phyloP scores from a whole-genome alignment of 1,140 invertebrate genomes.

The Adelges cooleyi region DNA sequence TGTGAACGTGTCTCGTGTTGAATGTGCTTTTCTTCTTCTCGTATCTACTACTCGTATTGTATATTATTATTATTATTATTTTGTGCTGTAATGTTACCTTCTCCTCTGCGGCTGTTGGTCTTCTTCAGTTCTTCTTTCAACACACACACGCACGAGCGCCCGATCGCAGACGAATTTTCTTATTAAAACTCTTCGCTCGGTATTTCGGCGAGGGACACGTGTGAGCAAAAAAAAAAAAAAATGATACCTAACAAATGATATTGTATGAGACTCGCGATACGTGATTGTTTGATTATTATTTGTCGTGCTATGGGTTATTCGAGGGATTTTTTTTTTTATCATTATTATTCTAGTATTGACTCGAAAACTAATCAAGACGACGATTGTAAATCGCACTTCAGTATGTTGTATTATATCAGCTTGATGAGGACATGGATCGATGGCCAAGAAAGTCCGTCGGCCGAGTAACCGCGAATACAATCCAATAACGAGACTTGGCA shows the following conservation, averaged over 20 bases:
- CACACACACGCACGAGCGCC: not conserved
- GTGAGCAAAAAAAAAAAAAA: no score
- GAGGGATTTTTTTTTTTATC: not conserved
- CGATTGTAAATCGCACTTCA: no score
- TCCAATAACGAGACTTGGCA: no score
- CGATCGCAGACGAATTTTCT: no score
- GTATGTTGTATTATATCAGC: no score
- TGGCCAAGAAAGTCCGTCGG: not conserved
- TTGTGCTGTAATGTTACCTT: slow-evolving; percentile 7
- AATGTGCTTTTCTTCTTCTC: slow-evolving; percentile 6
- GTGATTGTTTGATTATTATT: not conserved
- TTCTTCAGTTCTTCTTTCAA: not conserved
- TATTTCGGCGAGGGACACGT: no score
- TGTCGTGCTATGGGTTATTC: not conserved
- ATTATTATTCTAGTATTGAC: not conserved
- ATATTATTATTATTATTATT: no score
- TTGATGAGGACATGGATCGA: not conserved
- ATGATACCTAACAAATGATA: no score
- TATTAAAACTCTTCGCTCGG: slow-evolving; percentile 4
- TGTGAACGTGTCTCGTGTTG: slow-evolving; percentile 13
- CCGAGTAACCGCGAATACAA: not conserved
- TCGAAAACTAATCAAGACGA: not conserved
- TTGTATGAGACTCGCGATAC: slow-evolving; percentile 14
- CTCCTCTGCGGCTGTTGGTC: slow-evolving; percentile 12
- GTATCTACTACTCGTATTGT: not conserved